Base-by-base conservation (phyloP, 2,797 vertebrate species). In the Tachyglossus aculeatus region DNA sequence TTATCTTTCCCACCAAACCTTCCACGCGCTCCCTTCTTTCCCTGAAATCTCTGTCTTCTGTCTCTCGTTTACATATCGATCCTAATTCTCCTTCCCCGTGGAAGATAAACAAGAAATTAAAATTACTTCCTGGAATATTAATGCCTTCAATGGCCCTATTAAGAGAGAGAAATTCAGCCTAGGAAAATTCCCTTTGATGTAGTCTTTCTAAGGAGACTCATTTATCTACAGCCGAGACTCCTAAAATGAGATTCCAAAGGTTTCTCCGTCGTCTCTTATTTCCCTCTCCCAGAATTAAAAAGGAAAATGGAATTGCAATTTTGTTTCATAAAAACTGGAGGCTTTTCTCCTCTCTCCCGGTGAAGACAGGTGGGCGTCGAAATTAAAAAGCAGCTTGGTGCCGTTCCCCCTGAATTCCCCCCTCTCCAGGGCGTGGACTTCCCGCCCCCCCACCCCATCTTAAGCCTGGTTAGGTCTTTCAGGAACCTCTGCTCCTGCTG, bases 81-180 rank as follows among this genome's bases (percentile, higher is more conserved):
- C 85, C 75, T 68, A 78, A 78, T 85, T 83, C 85, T 81, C 80
- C 83, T 87, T 87, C 85, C 85, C 85, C 83, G 58, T 78, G 76
- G 80, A 76, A 85, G 82, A 81, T 85, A 87, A 83, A 87, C 82
- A 85, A 40, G 22, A 78, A 85, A 87, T 85, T 87, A 83, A 87
- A 87, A 85, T 82, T 82, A 87, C 85, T 87, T 85, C 82, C 82
- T 85, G 85, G 85, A 87, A 87, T 87, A 87, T 87, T 87, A 87
- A 85, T 87, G 78, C 74, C 68, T 76, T 85, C 85, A 87, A 87
- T 85, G 82, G 80, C 78, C 82, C 82, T 87, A 87, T 87, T 87
- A 87, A 85, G 80, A 87, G 78, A 81, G 85, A 87, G 82, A 80
- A 87, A 85, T 81, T 87, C 85, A 73, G 81, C 82, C 82, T 71